Conservation (phyloP, 2,888 invertebrate genomes). For the Spisula solida region DNA sequence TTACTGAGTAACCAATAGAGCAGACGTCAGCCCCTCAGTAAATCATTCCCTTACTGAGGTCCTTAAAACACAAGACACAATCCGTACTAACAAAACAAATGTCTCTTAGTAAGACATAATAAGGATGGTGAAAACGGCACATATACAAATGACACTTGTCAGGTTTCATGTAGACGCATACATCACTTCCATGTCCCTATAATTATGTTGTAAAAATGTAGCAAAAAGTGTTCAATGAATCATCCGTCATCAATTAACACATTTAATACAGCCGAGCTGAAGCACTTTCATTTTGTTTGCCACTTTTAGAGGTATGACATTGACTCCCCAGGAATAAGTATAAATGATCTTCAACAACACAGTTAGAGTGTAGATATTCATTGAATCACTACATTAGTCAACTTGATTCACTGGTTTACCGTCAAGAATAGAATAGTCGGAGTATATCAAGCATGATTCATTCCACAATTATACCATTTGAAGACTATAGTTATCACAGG, state of each 20-base stretch:
- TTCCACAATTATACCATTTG: constrained; percentile 46
- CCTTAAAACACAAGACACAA: no score
- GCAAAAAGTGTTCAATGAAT: no score
- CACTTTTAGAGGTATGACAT: background rate
- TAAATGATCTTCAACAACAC: background rate
- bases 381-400: background rate
- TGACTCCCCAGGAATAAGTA: background rate
- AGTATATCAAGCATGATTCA: constrained; percentile 30
- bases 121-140: background rate
- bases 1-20: background rate
- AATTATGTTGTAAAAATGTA: background rate
- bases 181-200: background rate
- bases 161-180: background rate
- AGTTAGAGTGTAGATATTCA: background rate
- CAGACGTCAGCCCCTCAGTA: no score
- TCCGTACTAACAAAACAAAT: background rate
- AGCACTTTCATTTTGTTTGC: background rate
- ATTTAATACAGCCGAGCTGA: no score
- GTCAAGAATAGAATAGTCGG: background rate
- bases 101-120: background rate
- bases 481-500: constrained; percentile 58
- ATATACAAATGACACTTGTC: background rate
- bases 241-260: no score
- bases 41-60: no score
- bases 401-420: background rate